A percentile compares a stretch with the other conserved stretches of the same genome.
These are phyloP conservation scores for Muscina levida DNA, from an alignment of 2,888 invertebrate genomes.

Conservation along the genomic window DNA sequence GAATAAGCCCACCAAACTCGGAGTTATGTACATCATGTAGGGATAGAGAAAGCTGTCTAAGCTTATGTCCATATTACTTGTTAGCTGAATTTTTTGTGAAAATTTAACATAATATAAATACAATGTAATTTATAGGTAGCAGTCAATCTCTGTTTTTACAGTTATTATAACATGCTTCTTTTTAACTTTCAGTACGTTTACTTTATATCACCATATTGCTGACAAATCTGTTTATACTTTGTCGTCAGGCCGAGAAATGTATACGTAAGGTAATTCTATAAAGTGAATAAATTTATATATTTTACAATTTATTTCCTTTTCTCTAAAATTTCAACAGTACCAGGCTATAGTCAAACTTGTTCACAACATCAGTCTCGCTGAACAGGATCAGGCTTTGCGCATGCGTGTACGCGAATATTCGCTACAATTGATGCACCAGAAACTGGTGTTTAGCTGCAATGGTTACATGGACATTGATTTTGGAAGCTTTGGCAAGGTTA, in stretches of 20 bases:
- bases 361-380: conserved; percentile 34
- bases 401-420: conserved; percentile 47
- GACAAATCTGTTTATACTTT: conserved; percentile 27
- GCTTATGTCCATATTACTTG: too few relatives aligned
- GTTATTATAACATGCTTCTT: too few relatives aligned
- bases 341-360: conserved; percentile 10
- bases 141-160: too few relatives aligned
- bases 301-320: not conserved
- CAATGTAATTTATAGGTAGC: too few relatives aligned
- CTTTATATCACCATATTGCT: conserved; percentile 18
- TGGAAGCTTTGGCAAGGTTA: conserved; percentile 42
- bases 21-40: too few relatives aligned
- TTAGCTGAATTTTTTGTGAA: too few relatives aligned
- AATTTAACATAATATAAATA: too few relatives aligned
- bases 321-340: conserved; percentile 30
- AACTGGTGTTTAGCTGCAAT: conserved; percentile 34
- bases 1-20: too few relatives aligned
- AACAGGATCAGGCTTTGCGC: not conserved
- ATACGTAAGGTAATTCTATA: conserved; percentile 25
- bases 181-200: conserved; percentile 43
- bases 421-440: conserved; percentile 45
- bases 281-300: not conserved
- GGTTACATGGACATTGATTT: conserved; percentile 50
- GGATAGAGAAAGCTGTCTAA: too few relatives aligned
- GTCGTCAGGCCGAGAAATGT: not conserved